Conservation (phyloP, 2,888 invertebrate genomes). For the Drosophila aldrichi region DNA sequence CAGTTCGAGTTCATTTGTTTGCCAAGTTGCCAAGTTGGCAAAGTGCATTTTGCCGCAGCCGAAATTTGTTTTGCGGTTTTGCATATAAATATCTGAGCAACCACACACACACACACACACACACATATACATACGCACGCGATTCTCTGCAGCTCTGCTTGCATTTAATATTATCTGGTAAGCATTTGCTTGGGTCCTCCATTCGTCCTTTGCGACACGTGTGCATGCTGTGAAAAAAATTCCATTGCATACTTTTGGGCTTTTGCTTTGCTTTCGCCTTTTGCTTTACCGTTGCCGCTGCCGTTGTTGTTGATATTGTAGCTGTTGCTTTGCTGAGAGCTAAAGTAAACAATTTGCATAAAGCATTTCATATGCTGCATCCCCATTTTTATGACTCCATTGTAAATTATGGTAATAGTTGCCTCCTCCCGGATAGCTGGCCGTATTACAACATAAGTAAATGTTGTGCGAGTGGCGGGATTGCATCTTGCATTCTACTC, state of each 20-base stretch:
- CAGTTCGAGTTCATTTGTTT: constrained; percentile 74
- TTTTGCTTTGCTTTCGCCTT: constrained; percentile 23
- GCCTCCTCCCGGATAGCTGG: constrained; percentile 31
- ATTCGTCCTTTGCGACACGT: constrained; percentile 42
- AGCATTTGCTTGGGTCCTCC: constrained; percentile 53
- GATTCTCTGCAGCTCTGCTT: constrained; percentile 35
- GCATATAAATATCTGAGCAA: constrained; percentile 64
- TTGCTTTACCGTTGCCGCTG: constrained; percentile 1
- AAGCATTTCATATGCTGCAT: constrained; percentile 66
- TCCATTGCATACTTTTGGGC: constrained; percentile 54
- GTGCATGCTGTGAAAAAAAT: constrained; percentile 56
- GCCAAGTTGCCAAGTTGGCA: constrained; percentile 70
- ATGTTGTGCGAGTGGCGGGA: constrained; percentile 19
- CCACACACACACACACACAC: constrained; percentile 9
- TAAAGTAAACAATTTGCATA: constrained; percentile 73
- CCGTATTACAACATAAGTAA: constrained; percentile 45
- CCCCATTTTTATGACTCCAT: constrained; percentile 44
- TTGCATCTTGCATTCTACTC: not conserved
- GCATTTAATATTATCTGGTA: constrained; percentile 61
- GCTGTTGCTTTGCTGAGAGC: constrained; percentile 23
- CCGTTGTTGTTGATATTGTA: constrained; percentile 9
- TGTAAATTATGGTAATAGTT: constrained; percentile 53
- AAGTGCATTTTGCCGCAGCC: constrained; percentile 73
- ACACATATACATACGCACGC: not conserved
- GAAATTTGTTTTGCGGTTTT: constrained; percentile 77